Evolutionary conservation across 2,888 invertebrate species (phyloP).

Genomic region (Sinopyrophorus schimmeli): DNA sequence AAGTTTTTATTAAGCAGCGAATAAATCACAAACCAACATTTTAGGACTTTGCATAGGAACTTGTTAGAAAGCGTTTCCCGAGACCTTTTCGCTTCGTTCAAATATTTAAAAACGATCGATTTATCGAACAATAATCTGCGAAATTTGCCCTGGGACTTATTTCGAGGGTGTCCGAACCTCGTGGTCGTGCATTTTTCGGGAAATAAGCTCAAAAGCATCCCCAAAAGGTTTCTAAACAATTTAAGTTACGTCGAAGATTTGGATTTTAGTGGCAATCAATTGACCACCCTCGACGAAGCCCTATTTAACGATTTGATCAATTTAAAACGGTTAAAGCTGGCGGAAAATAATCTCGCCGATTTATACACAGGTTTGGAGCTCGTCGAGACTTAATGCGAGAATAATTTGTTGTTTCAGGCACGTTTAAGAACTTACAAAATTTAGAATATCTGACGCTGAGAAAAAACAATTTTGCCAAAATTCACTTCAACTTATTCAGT

Average conservation of each 20-base stretch:
- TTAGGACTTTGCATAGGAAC: constrained; percentile 69
- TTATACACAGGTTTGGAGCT: constrained; percentile 58
- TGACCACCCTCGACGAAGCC: constrained; percentile 62
- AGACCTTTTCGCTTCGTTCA: constrained; percentile 61
- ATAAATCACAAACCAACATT: too few species aligned
- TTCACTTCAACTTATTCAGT: constrained; percentile 58
- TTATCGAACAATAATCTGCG: constrained; percentile 68
- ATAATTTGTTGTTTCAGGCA: constrained; percentile 48
- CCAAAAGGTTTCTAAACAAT: constrained; percentile 62
- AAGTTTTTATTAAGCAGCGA: too few species aligned
- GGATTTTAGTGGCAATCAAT: constrained; percentile 70
- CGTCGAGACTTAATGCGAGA: background rate
- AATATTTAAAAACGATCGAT: constrained; percentile 69
- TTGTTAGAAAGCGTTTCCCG: constrained; percentile 64
- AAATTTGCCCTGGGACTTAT: constrained; percentile 61
- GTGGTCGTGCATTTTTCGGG: constrained; percentile 69
- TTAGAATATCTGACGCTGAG: constrained; percentile 61
- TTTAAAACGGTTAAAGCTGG: constrained; percentile 67
- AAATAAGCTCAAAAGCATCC: constrained; percentile 64
- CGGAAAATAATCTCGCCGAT: constrained; percentile 68
- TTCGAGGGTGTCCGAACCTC: constrained; percentile 62
- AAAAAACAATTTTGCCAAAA: constrained; percentile 59
- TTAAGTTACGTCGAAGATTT: constrained; percentile 66
- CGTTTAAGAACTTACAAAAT: constrained; percentile 59
- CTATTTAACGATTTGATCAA: constrained; percentile 61